Base-by-base conservation (phyloP, 2,888 invertebrate species). In the Merodon equestris region DNA sequence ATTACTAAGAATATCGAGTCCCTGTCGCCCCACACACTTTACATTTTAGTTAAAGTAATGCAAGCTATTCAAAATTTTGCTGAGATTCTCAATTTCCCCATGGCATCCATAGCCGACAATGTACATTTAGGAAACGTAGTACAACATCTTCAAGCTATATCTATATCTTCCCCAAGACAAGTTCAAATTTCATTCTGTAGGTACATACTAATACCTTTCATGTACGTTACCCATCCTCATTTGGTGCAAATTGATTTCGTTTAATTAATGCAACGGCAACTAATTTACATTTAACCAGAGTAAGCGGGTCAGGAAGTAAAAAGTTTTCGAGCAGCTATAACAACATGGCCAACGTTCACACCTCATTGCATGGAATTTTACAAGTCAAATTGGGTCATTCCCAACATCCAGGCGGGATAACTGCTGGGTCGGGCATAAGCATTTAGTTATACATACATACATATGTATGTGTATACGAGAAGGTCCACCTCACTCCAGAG, bases 231-330 rank as follows among this genome's bases (percentile, higher is more conserved):
- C 45, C 45, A 14, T 58, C 14, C 64, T 57, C 51, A 50, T 57
- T 64, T 57, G 57, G 15, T 45, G 47, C 27, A 72, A 64, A 72
- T 64, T 72, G 72, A 72, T 72, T 72, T 72, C 45, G 45, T 64
- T 72, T 72, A 64, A 72, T 57, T 64, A 57, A 72, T 72, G 57
- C 64, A 57, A 58, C 51, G 18, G 7, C 27, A 27, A 58, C 64
- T 64, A 48, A 64, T 72, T 72, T 72, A 64, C 72, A 72, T 72
- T 71, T 56, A 50, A 17, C 44, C 44, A 42, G 2, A 27, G 27
- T 27, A 36, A 56, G 42, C 17, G 42, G 36, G 42, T 17, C 13
- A 27, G 36, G 7, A 42, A 27, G 34, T 36, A 63, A 44, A 57
- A 76, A 42, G 13, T 60, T 58, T 64, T 9, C 36, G n/a, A 19